Evolutionary conservation across 2,113 vertebrate species (phyloP).

Genomic region (Prochilodus magdalenae): DNA sequence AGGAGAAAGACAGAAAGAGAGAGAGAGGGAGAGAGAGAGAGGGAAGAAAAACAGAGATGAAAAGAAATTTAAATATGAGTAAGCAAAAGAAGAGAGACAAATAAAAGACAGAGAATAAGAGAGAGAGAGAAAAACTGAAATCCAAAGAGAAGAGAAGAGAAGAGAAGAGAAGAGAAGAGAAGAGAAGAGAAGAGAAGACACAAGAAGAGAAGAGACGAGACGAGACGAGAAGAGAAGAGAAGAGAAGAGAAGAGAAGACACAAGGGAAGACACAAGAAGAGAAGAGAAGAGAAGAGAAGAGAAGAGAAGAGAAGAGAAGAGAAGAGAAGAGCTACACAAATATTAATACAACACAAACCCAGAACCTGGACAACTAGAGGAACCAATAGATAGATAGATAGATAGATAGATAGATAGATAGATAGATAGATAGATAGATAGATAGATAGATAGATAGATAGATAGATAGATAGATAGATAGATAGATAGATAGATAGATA

Average conservation of each 20-base stretch:
- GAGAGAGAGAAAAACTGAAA: not conserved
- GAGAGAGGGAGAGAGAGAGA: not conserved
- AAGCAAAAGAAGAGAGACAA: not conserved
- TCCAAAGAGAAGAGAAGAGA: too few species aligned
- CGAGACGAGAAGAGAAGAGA: constrained; percentile 20
- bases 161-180: too few species aligned
- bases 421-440: not conserved
- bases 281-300: constrained; percentile 43
- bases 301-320: not conserved
- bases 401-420: not conserved
- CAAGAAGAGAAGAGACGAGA: not conserved
- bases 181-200: constrained; percentile 14
- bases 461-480: not conserved
- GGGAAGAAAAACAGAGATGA: not conserved
- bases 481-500: not conserved
- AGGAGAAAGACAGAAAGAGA: not conserved
- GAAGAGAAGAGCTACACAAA: not conserved
- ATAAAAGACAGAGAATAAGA: not conserved
- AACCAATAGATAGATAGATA: not conserved
- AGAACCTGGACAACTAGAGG: too few species aligned
- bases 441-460: not conserved
- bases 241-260: not conserved
- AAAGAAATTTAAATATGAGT: not conserved
- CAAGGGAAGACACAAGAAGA: too few species aligned
- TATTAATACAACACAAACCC: too few species aligned